phyloP scores from a whole-genome alignment of 2,113 vertebrate species.

The Myocastor coypus region DNA sequence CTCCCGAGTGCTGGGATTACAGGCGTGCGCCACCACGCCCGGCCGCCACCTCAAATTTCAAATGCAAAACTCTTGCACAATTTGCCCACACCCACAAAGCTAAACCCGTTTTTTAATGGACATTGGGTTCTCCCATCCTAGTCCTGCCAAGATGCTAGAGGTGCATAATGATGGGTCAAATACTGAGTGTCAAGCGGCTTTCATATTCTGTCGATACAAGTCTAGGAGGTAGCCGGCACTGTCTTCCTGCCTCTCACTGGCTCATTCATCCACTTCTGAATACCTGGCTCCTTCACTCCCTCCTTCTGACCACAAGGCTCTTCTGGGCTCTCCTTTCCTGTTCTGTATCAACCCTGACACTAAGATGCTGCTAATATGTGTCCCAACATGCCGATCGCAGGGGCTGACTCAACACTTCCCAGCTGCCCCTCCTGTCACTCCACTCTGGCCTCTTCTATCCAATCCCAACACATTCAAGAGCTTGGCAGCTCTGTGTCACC shows the following conservation, averaged over 20 bases:
- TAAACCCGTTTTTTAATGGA: neutral
- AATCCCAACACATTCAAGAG: neutral
- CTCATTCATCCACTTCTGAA: neutral
- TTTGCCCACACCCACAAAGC: neutral
- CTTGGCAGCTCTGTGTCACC: neutral
- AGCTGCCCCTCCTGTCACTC: neutral
- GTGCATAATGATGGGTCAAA: neutral
- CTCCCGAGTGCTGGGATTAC: no score
- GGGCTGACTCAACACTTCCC: neutral
- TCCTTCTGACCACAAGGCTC: neutral
- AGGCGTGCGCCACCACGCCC: no score
- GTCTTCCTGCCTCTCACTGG: no score
- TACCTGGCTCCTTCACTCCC: rapidly evolving
- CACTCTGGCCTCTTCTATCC: neutral
- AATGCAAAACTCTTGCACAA: neutral
- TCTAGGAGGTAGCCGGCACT: neutral
- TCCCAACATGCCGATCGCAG: rapidly evolving
- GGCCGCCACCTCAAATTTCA: neutral
- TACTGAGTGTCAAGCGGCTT: neutral
- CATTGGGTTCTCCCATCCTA: neutral
- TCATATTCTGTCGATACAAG: neutral
- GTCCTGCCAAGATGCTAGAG: neutral
- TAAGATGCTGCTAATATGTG: neutral
- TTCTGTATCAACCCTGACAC: neutral
- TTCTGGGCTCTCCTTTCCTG: neutral